phyloP scores from a whole-genome alignment of 2,797 vertebrate species.

The Helarctos malayanus region DNA sequence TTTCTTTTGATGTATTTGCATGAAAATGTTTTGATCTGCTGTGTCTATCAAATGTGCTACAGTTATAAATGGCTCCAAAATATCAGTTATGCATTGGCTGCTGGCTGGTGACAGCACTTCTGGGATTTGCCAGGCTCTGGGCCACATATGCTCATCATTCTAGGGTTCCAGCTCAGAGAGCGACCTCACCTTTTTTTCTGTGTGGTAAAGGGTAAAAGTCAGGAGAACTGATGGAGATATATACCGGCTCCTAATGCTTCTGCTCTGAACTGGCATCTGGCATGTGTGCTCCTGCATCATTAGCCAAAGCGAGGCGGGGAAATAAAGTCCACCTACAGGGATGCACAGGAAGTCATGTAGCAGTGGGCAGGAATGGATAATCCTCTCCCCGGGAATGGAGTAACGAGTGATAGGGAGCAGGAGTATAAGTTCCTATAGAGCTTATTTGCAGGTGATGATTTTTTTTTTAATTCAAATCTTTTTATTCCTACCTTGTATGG shows the following conservation, averaged over 20 bases:
- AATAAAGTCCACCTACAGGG: not conserved
- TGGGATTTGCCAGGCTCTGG: not conserved
- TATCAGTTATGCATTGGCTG: not conserved
- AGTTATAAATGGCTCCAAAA: not conserved
- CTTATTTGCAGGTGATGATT: constrained; percentile 37
- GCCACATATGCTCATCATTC: not conserved
- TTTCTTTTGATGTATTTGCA: constrained; percentile 34
- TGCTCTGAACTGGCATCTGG: not conserved
- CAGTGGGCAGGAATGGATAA: not conserved
- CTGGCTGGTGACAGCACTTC: not conserved
- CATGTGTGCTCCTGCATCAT: not conserved
- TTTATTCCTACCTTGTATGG: constrained; percentile 31
- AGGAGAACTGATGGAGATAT: not conserved
- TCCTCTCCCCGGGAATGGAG: not conserved
- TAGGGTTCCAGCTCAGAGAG: not conserved
- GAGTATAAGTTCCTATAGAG: not conserved
- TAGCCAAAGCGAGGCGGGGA: not conserved
- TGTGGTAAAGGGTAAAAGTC: not conserved
- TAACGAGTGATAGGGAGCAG: not conserved
- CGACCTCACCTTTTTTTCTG: not conserved
- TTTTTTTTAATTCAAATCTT: not conserved
- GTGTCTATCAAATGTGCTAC: not conserved
- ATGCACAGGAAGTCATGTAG: not conserved
- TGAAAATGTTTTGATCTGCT: constrained; percentile 30
- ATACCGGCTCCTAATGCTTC: not conserved